A percentile compares a stretch with the other conserved stretches of the same genome.
Conservation (phyloP, 2,888 invertebrate genomes). For the Cybosia mesomella region DNA sequence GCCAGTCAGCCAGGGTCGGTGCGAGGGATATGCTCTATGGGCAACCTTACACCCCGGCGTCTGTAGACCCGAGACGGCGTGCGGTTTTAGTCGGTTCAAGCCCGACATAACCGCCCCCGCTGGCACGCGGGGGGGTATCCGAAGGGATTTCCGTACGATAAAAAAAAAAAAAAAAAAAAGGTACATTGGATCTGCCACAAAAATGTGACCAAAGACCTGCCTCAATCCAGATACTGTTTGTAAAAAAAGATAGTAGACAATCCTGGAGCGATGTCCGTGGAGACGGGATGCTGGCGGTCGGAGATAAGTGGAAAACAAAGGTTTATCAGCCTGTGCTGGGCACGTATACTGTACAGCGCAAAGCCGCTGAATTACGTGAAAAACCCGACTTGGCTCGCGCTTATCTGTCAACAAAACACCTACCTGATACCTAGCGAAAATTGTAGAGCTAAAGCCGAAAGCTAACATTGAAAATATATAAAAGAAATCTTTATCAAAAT, state of each 20-base stretch:
- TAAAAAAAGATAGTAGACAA: conserved; percentile 2
- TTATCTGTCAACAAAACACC: conserved; percentile 79
- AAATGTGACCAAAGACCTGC: background rate
- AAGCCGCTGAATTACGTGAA: conserved; percentile 72
- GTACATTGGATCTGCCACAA: background rate
- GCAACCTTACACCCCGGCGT: too few relatives aligned
- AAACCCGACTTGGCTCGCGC: conserved; percentile 68
- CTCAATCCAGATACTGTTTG: conserved; percentile 2
- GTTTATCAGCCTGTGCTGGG: conserved; percentile 71
- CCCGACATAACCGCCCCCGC: too few relatives aligned
- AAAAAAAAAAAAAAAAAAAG: too few relatives aligned
- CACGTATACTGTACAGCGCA: conserved; percentile 69
- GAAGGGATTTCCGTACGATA: too few relatives aligned
- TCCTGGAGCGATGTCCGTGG: conserved; percentile 49
- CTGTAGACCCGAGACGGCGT: too few relatives aligned
- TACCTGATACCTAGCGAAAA: conserved; percentile 59
- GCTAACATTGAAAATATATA: conserved; percentile 5
- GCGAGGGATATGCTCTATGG: too few relatives aligned
- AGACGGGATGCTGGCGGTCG: conserved; percentile 57
- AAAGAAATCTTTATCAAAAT: too few relatives aligned
- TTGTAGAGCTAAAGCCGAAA: conserved; percentile 31
- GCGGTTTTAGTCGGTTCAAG: too few relatives aligned
- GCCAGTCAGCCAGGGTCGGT: too few relatives aligned
- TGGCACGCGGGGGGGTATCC: too few relatives aligned
- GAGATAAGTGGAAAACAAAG: conserved; percentile 76